Conservation (phyloP, 2,797 vertebrate species). For the Peromyscus eremicus region DNA sequence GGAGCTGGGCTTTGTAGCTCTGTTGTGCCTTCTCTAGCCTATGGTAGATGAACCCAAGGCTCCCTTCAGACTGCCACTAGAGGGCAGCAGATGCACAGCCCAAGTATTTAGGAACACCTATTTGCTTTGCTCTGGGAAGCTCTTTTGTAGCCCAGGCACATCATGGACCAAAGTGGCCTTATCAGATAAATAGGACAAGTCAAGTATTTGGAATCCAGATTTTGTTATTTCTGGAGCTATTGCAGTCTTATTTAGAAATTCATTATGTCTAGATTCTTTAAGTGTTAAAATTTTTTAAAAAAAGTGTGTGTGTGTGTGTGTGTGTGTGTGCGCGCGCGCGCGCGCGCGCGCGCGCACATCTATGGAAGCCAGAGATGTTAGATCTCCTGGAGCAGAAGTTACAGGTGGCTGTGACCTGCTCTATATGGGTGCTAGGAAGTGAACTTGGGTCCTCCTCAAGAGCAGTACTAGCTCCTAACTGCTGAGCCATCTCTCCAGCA, state of each 20-base stretch:
- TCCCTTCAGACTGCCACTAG: constrained; percentile 15
- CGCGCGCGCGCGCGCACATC: fast-evolving
- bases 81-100: background rate
- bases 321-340: background rate
- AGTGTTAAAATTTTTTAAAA: background rate
- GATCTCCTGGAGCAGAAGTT: background rate
- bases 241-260: background rate
- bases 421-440: background rate
- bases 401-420: background rate
- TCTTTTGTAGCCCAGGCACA: background rate
- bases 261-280: background rate
- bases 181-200: too few relatives aligned
- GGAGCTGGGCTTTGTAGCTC: constrained; percentile 53
- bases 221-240: background rate
- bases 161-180: background rate
- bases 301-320: background rate
- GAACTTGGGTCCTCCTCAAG: background rate
- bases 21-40: background rate
- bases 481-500: background rate
- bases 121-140: too few relatives aligned
- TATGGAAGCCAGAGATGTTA: background rate
- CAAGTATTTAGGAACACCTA: too few relatives aligned
- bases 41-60: constrained; percentile 53
- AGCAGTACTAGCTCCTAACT: background rate
- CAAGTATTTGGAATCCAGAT: background rate